Conservation (phyloP, 2,888 invertebrate species). For the Cryptus armator region DNA sequence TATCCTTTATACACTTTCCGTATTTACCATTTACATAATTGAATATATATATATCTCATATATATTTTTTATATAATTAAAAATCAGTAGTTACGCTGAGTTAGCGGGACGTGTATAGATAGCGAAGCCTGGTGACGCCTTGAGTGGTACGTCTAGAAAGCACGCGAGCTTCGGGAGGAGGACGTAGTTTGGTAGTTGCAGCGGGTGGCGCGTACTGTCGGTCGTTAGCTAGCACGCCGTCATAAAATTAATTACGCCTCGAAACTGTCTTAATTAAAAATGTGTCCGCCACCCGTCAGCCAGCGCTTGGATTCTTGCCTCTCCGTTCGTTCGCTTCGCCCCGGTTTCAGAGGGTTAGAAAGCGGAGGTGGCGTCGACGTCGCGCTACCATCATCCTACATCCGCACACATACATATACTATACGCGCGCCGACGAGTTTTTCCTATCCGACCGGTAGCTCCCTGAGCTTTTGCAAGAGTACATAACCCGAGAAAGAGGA, state of each 20-base stretch:
- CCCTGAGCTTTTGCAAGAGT: constrained; percentile 24
- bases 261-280: constrained; percentile 84
- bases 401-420: constrained; percentile 26
- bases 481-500: constrained; percentile 35
- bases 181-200: constrained; percentile 15
- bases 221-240: constrained; percentile 77
- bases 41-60: too few relatives aligned
- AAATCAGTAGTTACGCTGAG: background rate
- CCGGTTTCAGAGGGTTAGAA: constrained; percentile 39
- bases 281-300: constrained; percentile 80
- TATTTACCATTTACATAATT: too few relatives aligned
- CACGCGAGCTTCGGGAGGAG: constrained; percentile 1
- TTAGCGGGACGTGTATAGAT: background rate
- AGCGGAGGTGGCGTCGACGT: constrained; percentile 43
- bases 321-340: constrained; percentile 57
- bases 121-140: background rate
- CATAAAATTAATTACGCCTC: constrained; percentile 84
- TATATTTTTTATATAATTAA: background rate
- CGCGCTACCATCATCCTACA: constrained; percentile 32
- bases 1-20: too few relatives aligned
- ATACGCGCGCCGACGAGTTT: constrained; percentile 53
- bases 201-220: constrained; percentile 54
- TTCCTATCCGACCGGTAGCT: constrained; percentile 49
- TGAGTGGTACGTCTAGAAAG: constrained; percentile 17
- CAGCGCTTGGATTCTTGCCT: constrained; percentile 67